Conservation (phyloP, 53 echinoderm and acorn worm genomes). For the Zoroaster sp. region DNA sequence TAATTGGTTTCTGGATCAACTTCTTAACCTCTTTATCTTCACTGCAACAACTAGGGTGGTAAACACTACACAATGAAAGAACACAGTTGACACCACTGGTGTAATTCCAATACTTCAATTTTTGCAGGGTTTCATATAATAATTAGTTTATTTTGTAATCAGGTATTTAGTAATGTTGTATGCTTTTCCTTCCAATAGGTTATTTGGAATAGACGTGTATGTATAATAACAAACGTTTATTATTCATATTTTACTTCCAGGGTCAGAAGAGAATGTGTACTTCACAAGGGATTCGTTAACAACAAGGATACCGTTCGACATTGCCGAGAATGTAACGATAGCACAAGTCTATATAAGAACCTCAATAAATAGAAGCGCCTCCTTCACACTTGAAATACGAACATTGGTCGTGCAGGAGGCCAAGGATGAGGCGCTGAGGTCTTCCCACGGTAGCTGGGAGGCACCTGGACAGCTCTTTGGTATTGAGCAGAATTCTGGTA, state of each 20-base stretch:
- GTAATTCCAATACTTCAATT: not conserved
- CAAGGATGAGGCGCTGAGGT: not conserved
- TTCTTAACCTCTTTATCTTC: no score
- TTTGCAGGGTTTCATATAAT: not conserved
- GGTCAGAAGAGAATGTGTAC: not conserved
- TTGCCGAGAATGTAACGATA: not conserved
- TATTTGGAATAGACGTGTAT: not conserved
- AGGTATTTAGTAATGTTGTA: not conserved
- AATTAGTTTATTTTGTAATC: not conserved
- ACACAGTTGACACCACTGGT: not conserved
- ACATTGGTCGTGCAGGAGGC: not conserved
- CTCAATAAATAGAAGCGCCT: not conserved
- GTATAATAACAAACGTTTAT: not conserved
- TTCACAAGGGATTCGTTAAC: conserved; percentile 21
- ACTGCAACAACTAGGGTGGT: no score
- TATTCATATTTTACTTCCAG: not conserved
- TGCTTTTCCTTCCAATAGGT: not conserved
- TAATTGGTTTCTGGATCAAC: no score
- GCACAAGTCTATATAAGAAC: conserved; percentile 9
- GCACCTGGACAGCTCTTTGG: not conserved
- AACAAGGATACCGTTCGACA: not conserved
- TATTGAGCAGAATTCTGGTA: not conserved
- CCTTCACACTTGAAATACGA: not conserved
- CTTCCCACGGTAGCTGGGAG: not conserved
- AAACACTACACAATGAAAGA: no score